Base-by-base conservation (phyloP, 2,888 invertebrate species). In the Pogonocherus hispidulus region DNA sequence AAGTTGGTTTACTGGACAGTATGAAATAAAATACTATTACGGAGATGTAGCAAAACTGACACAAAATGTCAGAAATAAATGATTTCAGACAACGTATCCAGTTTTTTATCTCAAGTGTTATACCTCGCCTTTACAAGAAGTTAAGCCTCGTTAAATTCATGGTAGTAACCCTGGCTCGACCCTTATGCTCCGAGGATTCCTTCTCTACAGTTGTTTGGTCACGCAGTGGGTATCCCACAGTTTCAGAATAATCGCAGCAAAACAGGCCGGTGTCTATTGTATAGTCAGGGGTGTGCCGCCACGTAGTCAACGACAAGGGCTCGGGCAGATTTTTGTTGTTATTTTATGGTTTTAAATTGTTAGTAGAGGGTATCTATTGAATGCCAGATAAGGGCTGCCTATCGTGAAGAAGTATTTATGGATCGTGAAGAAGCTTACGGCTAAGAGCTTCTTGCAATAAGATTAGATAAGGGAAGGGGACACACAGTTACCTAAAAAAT, bases 181-280 rank as follows among this genome's bases (percentile, higher is more conserved):
- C 63, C 63, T 63, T 63, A 47, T 27, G 63, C 46, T 47, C 14
- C 46, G n/a, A 54, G 46, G 55, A 55, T 63, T 63, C 55, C 63
- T 52, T 44, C 41, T 32, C 52, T 47, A 47, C 47, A 55, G 19
- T 47, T 16, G 55, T 63, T 55, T 47, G 55, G 63, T 63, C 51
- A 63, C 63, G 55, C 55, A 46, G 52, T 55, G 32, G 55, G 47
- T 22, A 47, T 55, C 63, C 22, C 41, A 55, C 37, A 63, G 63
- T 63, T 55, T 63, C 55, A 63, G 63, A 63, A 63, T 63, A 63
- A 63, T 63, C 55, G 27, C 32, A 47, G 37, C 16, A 32, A 59
- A 59, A 47, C 59, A 47, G 59, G 47, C 32, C 44, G 44, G 57
- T 22, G 14, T 23, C 59, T 47, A 59, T 59, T 59, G 59, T 59